Conservation (phyloP, 1,140 invertebrate genomes). For the Conopomorpha cramerella region DNA sequence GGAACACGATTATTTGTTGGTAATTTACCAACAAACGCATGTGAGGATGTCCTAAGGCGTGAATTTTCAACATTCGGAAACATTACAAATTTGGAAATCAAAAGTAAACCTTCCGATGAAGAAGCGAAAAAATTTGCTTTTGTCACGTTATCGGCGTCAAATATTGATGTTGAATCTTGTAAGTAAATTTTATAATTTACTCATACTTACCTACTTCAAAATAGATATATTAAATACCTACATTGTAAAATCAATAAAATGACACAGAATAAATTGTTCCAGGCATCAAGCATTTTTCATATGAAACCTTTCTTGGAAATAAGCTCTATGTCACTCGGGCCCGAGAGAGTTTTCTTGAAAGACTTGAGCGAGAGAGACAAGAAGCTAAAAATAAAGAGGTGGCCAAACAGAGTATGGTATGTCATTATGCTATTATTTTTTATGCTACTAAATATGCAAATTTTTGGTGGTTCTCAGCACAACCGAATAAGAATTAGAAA, state of each 20-base stretch:
- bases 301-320: slow-evolving; percentile 25
- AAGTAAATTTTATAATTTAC: slow-evolving; percentile 13
- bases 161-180: slow-evolving; percentile 38
- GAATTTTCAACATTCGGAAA: slow-evolving; percentile 35
- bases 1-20: slow-evolving; percentile 38
- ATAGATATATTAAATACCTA: background rate
- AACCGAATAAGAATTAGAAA: no score
- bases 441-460: no score
- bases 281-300: slow-evolving; percentile 39
- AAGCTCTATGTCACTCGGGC: slow-evolving; percentile 39
- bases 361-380: slow-evolving; percentile 37
- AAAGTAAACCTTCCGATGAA: no score
- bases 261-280: slow-evolving; percentile 6
- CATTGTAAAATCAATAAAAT: background rate
- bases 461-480: no score
- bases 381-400: slow-evolving; percentile 20
- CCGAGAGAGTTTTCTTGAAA: slow-evolving; percentile 43
- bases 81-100: slow-evolving; percentile 25
- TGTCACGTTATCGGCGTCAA: slow-evolving; percentile 25
- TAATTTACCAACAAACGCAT: slow-evolving; percentile 28
- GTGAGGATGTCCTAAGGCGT: slow-evolving; percentile 17
- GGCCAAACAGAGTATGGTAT: slow-evolving; percentile 9
- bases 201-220: no score
- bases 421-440: slow-evolving; percentile 1
- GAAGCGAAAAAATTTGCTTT: slow-evolving; percentile 39